Base-by-base conservation (phyloP, 1,140 invertebrate species). In the Daktulosphaira vitifoliae region DNA sequence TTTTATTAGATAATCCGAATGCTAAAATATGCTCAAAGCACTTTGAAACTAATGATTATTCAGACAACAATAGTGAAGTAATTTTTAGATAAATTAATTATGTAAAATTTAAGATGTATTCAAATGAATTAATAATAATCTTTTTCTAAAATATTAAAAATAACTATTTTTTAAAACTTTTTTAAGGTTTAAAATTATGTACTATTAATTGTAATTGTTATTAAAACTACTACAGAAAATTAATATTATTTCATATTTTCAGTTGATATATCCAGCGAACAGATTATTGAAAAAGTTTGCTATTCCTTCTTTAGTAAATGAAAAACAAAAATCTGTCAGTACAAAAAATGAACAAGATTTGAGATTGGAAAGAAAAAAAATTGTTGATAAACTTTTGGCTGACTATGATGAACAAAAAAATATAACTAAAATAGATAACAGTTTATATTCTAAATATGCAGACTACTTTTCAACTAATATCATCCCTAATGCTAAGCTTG, bases 371-470 rank as follows among this genome's bases (percentile, higher is more conserved):
- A 38, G 56, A 46, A 62, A 62, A 62, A 33, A 46, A 13, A 9
- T 62, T 62, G 56, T 62, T 1, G 56, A 62, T 15, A 62, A 62
- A 62, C 26, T 62, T 13, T 48, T 62, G 20, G 56, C 56, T 22
- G 42, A 62, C 20, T 62, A 62, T 46, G 42, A 62, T 3, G n/a
- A 62, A 22, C 23, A 62, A 48, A 62, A 62, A 15, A 62, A 22
- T 62, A 16, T 20, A 48, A 2, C 4, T 48, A 4, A 20, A n/a
- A n/a, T n/a, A n/a, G 2, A 29, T 3, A 59, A 44, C 15, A 23
- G 53, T 15, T 42, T 59, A n/a, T 9, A 29, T 18, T 20, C 16
- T 2, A 46, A 46, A 4, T 62, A 62, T 25, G 13, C 56, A n/a
- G 18, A n/a, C 20, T 46, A 29, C 29, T 62, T 62, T 33, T 62